Evolutionary conservation across 2,888 invertebrate genomes (phyloP).

Genomic region (Spisula solida): DNA sequence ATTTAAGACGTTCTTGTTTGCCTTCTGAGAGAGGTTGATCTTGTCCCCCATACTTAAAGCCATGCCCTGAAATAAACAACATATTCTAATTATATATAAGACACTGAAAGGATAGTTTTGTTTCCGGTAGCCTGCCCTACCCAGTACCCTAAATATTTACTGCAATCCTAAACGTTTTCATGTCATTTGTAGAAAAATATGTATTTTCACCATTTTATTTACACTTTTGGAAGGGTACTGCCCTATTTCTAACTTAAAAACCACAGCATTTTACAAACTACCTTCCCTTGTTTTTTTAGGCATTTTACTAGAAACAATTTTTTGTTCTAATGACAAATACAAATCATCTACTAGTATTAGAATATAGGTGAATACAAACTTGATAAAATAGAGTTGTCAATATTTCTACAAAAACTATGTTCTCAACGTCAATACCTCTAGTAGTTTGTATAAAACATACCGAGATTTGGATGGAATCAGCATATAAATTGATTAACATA

Average conservation of each 20-base stretch:
- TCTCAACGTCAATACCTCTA: background rate
- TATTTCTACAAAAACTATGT: too few relatives aligned
- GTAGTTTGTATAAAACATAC: background rate
- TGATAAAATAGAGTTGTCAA: background rate
- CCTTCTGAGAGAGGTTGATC: conserved; percentile 91
- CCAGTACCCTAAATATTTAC: too few relatives aligned
- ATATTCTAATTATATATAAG: background rate
- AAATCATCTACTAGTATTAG: background rate
- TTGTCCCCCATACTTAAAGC: conserved; percentile 99
- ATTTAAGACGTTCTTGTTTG: conserved; percentile 56
- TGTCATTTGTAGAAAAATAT: too few relatives aligned
- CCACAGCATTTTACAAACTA: too few relatives aligned
- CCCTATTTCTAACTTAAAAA: too few relatives aligned
- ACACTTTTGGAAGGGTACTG: too few relatives aligned
- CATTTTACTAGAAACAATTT: background rate
- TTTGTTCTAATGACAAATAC: background rate
- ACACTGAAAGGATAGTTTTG: too few relatives aligned
- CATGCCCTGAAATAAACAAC: conserved; percentile 94
- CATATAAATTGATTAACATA: background rate
- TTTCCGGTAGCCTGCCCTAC: too few relatives aligned
- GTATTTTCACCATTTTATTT: too few relatives aligned
- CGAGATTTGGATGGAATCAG: too few relatives aligned
- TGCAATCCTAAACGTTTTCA: too few relatives aligned
- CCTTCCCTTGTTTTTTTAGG: too few relatives aligned
- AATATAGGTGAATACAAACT: background rate